These are phyloP conservation scores for Acanthosoma haemorrhoidale DNA, from an alignment of 2,888 invertebrate genomes.

Conservation along the genomic window DNA sequence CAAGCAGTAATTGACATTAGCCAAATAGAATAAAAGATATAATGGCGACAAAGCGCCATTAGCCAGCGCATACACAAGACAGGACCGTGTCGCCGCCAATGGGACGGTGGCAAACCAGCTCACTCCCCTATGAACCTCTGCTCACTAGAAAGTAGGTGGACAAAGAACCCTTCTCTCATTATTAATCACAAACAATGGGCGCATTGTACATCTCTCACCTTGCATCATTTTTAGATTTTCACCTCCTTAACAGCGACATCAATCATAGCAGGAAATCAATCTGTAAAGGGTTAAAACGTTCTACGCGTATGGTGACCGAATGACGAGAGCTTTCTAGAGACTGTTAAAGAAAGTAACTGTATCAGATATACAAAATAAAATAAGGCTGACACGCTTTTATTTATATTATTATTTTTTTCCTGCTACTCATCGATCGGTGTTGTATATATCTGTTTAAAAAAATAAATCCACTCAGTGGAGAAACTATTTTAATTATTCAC, in stretches of 20 bases:
- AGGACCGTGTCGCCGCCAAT: not conserved
- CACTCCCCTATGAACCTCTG: not conserved
- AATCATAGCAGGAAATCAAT: not conserved
- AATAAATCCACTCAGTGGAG: no score
- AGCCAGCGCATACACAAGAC: not conserved
- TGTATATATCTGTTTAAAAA: no score
- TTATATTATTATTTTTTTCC: no score
- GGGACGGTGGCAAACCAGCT: not conserved
- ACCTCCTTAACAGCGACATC: constrained; percentile 9
- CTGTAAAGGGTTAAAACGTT: not conserved
- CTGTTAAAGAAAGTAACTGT: no score
- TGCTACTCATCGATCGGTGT: no score
- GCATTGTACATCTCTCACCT: constrained; percentile 15
- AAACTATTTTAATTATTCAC: no score
- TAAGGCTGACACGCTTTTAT: no score
- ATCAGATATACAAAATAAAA: no score
- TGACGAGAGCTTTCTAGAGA: not conserved
- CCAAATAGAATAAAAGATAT: no score
- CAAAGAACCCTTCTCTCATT: not conserved
- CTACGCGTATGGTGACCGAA: not conserved
- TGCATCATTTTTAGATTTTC: constrained; percentile 17
- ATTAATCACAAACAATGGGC: constrained; percentile 16
- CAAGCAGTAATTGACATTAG: no score
- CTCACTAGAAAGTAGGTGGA: not conserved
- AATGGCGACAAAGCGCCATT: not conserved